Conservation (phyloP, 2,113 vertebrate species). For the Sapayoa aenigma region DNA sequence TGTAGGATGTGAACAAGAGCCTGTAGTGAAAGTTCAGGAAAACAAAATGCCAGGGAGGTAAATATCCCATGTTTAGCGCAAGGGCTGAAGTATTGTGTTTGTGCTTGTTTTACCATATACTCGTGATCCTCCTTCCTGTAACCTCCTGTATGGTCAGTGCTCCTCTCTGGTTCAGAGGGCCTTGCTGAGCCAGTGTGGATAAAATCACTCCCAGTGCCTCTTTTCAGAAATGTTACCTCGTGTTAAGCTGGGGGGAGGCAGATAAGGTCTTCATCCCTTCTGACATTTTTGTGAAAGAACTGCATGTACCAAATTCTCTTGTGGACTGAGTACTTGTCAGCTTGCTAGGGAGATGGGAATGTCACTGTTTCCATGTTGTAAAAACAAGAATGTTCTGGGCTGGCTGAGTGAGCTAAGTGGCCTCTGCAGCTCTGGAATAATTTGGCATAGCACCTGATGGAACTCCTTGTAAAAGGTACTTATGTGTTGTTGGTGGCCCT, state of each 20-base stretch:
- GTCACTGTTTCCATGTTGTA: neutral
- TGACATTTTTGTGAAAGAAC: neutral
- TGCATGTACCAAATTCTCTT: neutral
- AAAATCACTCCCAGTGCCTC: neutral
- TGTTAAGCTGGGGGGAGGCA: neutral
- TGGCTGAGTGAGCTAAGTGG: neutral
- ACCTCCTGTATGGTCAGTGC: rapidly evolving
- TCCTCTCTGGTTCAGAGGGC: neutral
- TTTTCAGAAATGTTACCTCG: neutral
- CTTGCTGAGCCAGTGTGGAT: neutral
- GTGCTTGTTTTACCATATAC: neutral
- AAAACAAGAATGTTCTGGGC: neutral
- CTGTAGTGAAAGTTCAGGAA: neutral
- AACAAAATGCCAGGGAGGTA: neutral
- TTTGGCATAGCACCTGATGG: neutral
- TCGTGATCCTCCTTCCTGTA: neutral
- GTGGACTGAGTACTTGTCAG: neutral
- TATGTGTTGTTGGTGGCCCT: neutral
- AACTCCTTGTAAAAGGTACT: neutral
- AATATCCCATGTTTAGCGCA: neutral
- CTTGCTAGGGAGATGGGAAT: neutral
- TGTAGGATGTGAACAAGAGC: neutral
- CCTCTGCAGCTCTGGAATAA: neutral
- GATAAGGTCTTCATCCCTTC: neutral
- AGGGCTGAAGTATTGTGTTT: neutral